Conservation (phyloP, 1,140 invertebrate species). For the Phymastichus coffea region DNA sequence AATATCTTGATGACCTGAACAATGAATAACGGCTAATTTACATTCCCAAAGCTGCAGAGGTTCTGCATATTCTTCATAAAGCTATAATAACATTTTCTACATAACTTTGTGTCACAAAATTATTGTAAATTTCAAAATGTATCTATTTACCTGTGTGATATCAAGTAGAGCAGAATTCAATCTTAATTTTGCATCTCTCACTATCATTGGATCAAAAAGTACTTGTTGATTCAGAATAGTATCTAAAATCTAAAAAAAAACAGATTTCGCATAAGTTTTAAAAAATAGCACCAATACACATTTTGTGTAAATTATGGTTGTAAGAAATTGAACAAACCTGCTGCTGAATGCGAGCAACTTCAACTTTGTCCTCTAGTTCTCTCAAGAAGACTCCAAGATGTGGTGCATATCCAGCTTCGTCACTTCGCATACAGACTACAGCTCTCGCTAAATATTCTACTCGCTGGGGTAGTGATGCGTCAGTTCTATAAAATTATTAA, state of each 20-base stretch:
- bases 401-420: conserved; percentile 73
- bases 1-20: conserved; percentile 78
- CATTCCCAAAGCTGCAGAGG: conserved; percentile 81
- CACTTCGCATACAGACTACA: conserved; percentile 92
- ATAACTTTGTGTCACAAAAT: conserved; percentile 11
- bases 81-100: conserved; percentile 50
- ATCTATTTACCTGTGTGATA: conserved; percentile 62
- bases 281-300: too few species aligned
- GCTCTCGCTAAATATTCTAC: conserved; percentile 90
- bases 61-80: conserved; percentile 83
- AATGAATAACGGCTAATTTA: conserved; percentile 82
- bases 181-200: conserved; percentile 55
- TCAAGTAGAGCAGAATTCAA: conserved; percentile 66
- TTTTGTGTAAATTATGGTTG: background rate
- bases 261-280: background rate
- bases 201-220: conserved; percentile 43
- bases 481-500: conserved; percentile 54
- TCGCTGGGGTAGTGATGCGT: conserved; percentile 68
- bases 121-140: background rate
- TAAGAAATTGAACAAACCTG: conserved; percentile 44
- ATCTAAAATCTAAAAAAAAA: conserved; percentile 59
- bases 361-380: conserved; percentile 91
- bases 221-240: conserved; percentile 59
- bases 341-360: conserved; percentile 81
- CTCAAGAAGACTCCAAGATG: conserved; percentile 83